Conservation (phyloP, 2,888 invertebrate species). For the Helicoverpa assulta region DNA sequence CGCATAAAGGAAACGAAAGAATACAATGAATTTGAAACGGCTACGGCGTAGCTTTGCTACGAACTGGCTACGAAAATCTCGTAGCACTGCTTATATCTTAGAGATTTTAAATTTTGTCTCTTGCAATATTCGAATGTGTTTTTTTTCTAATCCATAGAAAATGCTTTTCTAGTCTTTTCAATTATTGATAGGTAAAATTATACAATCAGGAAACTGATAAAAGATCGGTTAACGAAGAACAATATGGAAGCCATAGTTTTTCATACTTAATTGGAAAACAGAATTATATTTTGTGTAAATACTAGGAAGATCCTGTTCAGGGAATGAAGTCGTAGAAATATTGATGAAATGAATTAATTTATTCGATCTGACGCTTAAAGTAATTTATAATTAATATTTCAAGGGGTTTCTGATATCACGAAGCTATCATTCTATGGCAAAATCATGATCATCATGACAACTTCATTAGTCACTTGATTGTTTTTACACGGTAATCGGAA, state of each 20-base stretch:
- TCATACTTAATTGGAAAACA: neutral
- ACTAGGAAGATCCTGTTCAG: neutral
- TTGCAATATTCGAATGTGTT: too few species aligned
- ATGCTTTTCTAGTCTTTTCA: too few species aligned
- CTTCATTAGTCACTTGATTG: too few species aligned
- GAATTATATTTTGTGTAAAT: neutral
- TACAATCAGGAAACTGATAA: too few species aligned
- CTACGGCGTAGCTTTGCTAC: slow-evolving; percentile 59
- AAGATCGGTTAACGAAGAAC: neutral
- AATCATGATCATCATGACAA: too few species aligned
- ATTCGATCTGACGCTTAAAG: neutral
- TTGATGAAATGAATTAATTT: neutral
- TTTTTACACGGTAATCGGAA: too few species aligned
- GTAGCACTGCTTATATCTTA: slow-evolving; percentile 27
- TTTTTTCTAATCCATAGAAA: too few species aligned
- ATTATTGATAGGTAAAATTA: too few species aligned
- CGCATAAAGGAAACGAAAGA: slow-evolving; percentile 57
- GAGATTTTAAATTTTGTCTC: slow-evolving; percentile 43
- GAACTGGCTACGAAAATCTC: slow-evolving; percentile 55
- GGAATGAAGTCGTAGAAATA: neutral
- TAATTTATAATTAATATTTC: neutral
- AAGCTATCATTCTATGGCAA: too few species aligned
- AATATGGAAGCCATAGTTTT: neutral
- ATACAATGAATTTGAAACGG: slow-evolving; percentile 60
- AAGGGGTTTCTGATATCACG: too few species aligned